Conservation (phyloP, 1,140 invertebrate genomes). For the Ceratitis capitata region DNA sequence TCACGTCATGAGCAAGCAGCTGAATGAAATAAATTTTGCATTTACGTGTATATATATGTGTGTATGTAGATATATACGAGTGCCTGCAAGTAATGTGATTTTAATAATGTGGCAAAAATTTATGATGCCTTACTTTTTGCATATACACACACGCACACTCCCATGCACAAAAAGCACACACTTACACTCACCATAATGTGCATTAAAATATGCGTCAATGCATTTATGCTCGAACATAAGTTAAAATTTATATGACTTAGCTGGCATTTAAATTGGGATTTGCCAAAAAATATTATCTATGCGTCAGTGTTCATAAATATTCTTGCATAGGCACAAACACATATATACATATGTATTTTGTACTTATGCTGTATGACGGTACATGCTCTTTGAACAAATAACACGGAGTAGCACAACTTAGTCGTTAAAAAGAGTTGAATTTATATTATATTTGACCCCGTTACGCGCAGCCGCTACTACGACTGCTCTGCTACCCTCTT, state of each 20-base stretch:
- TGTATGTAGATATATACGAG: no score
- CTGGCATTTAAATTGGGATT: slow-evolving; percentile 36
- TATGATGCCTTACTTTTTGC: slow-evolving; percentile 16
- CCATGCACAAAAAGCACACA: neutral
- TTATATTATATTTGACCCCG: neutral
- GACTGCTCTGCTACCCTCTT: no score
- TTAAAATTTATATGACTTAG: slow-evolving; percentile 14
- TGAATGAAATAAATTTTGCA: neutral
- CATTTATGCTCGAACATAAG: slow-evolving; percentile 2
- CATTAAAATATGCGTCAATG: slow-evolving; percentile 24
- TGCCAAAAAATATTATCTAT: slow-evolving; percentile 36
- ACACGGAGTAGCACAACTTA: neutral
- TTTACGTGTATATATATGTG: no score
- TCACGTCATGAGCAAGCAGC: neutral
- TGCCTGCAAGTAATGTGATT: slow-evolving; percentile 42
- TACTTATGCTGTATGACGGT: neutral
- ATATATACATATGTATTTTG: neutral
- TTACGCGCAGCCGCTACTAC: neutral
- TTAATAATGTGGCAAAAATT: slow-evolving; percentile 45
- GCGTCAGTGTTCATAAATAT: slow-evolving; percentile 14
- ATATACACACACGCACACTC: neutral
- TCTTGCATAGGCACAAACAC: neutral
- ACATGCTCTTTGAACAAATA: neutral
- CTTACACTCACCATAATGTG: neutral
- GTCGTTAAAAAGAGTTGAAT: neutral